Percentiles rank a stretch among this genome's conserved stretches.
These are phyloP conservation scores for Myopa testacea DNA, from an alignment of 2,888 invertebrate genomes.

Conservation along the genomic window DNA sequence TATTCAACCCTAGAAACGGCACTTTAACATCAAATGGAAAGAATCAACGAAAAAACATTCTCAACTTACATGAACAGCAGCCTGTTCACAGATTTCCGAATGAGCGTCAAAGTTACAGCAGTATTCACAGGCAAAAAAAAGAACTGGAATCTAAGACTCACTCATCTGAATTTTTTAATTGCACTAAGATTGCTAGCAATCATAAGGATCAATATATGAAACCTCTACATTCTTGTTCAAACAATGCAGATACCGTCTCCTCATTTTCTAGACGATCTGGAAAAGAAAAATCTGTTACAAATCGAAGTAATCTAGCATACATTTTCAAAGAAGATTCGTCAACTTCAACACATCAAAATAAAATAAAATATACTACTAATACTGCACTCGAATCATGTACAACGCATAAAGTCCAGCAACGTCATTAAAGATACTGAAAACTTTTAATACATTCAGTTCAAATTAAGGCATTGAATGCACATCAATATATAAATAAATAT, in stretches of 20 bases:
- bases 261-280: constrained; percentile 1
- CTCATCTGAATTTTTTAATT: constrained; percentile 24
- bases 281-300: constrained; percentile 24
- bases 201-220: constrained; percentile 51
- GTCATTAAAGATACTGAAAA: too few relatives aligned
- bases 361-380: not conserved
- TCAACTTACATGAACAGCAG: constrained; percentile 80
- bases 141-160: constrained; percentile 66
- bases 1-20: constrained; percentile 77
- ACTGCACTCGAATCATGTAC: too few relatives aligned
- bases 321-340: constrained; percentile 26
- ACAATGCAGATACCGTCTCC: constrained; percentile 15
- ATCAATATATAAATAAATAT: too few relatives aligned
- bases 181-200: constrained; percentile 45
- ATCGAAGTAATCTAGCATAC: constrained; percentile 27
- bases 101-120: constrained; percentile 82
- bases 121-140: constrained; percentile 79
- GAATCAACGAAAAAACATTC: constrained; percentile 83
- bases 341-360: not conserved
- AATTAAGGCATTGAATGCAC: too few relatives aligned
- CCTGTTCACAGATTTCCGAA: constrained; percentile 75
- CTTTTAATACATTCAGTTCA: too few relatives aligned
- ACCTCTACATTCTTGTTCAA: constrained; percentile 48
- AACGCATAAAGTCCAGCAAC: too few relatives aligned
- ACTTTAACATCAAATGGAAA: constrained; percentile 71